Evolutionary conservation across 1,140 invertebrate genomes (phyloP).

Genomic region (Bicyclus anynana): DNA sequence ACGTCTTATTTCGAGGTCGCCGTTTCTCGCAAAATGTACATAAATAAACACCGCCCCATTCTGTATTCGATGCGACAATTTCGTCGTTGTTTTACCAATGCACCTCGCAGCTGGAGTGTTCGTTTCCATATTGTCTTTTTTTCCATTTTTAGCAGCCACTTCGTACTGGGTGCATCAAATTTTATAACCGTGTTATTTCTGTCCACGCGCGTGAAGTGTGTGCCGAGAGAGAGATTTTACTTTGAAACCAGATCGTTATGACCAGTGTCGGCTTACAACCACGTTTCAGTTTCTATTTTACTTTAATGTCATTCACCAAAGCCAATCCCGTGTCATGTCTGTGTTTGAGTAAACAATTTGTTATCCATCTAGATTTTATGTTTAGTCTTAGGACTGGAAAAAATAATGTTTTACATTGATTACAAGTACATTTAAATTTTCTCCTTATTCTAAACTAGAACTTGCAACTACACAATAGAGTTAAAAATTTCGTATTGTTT

Average conservation of each 20-base stretch:
- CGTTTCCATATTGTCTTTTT: constrained; percentile 48
- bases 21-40: constrained; percentile 63
- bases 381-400: not conserved
- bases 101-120: constrained; percentile 62
- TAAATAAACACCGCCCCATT: constrained; percentile 62
- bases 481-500: no score
- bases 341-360: not conserved
- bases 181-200: constrained; percentile 51
- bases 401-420: no score
- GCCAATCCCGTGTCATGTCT: not conserved
- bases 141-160: constrained; percentile 30
- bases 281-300: constrained; percentile 47
- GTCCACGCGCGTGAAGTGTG: constrained; percentile 33
- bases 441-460: no score
- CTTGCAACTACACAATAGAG: no score
- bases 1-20: constrained; percentile 3
- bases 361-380: not conserved
- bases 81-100: constrained; percentile 59
- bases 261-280: constrained; percentile 45
- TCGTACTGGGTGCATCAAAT: constrained; percentile 42
- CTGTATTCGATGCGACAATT: constrained; percentile 52
- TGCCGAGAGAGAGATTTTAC: constrained; percentile 50
- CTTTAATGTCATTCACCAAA: constrained; percentile 32
- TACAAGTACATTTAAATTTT: no score
- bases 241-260: constrained; percentile 58